These are phyloP conservation scores for Lontra canadensis DNA, from an alignment of 2,113 vertebrate genomes.

Conservation along the genomic window DNA sequence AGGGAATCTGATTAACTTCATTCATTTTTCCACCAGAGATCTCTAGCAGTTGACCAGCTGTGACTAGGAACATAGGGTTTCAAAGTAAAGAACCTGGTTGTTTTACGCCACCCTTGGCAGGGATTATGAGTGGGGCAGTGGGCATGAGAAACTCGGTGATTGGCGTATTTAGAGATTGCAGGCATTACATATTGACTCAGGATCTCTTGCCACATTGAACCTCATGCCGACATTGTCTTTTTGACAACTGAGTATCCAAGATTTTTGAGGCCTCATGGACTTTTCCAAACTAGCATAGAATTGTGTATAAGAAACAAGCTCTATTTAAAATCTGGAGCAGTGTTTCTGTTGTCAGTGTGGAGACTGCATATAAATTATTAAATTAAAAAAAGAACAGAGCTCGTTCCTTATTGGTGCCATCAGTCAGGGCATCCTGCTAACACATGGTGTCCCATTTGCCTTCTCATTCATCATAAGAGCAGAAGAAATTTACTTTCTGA, in stretches of 20 bases:
- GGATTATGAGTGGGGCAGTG: not conserved
- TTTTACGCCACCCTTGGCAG: not conserved
- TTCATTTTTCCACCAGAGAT: not conserved
- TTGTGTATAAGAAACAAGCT: not conserved
- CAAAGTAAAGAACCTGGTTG: not conserved
- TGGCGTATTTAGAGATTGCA: not conserved
- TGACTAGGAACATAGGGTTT: not conserved
- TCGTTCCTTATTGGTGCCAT: constrained; percentile 13
- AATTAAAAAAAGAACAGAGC: not conserved
- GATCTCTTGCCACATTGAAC: not conserved
- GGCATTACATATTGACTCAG: not conserved
- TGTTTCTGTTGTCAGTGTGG: not conserved
- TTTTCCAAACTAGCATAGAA: not conserved
- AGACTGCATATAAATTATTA: constrained; percentile 20
- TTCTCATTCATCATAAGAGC: constrained; percentile 22
- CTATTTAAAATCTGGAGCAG: not conserved
- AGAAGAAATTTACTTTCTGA: constrained; percentile 29
- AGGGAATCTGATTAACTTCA: not conserved
- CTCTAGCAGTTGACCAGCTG: not conserved
- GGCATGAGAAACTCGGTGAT: not conserved
- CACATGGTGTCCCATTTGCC: not conserved
- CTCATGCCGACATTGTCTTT: not conserved
- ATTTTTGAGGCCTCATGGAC: not conserved
- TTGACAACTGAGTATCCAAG: not conserved
- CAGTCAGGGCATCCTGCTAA: not conserved